These are phyloP conservation scores for Phrynocephalus versicolor DNA, from an alignment of 2,113 vertebrate genomes.

Conservation along the genomic window DNA sequence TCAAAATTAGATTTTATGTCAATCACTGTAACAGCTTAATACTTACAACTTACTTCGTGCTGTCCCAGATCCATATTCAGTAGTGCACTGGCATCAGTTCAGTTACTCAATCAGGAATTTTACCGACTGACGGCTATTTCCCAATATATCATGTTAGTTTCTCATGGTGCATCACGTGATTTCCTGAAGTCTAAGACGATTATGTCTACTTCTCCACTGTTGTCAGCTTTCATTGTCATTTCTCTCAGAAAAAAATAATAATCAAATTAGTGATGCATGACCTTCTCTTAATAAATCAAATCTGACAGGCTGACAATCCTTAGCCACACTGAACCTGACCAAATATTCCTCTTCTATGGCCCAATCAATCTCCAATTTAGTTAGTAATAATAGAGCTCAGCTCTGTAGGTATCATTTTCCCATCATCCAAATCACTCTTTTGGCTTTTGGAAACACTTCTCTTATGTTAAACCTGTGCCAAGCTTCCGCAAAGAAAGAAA, in stretches of 20 bases:
- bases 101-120: conserved; percentile 21
- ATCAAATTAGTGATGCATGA: conserved; percentile 30
- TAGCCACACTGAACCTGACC: neutral
- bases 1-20: neutral
- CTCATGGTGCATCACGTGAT: neutral
- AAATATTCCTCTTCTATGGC: conserved; percentile 1
- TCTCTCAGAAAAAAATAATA: conserved; percentile 32
- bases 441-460: neutral
- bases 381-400: neutral
- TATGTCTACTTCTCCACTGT: conserved; percentile 1
- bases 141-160: neutral
- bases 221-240: conserved; percentile 24
- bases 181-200: conserved; percentile 26
- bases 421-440: neutral
- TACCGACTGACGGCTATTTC: neutral
- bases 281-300: conserved; percentile 26
- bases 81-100: neutral
- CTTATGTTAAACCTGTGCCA: neutral
- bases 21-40: neutral
- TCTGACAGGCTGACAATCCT: conserved; percentile 7
- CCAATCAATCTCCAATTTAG: neutral
- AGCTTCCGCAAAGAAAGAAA: no score
- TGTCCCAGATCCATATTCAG: neutral
- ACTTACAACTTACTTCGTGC: neutral
- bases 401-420: neutral